Evolutionary conservation across 1,140 invertebrate genomes (phyloP).

Genomic region (Aporrectodea caliginosa): DNA sequence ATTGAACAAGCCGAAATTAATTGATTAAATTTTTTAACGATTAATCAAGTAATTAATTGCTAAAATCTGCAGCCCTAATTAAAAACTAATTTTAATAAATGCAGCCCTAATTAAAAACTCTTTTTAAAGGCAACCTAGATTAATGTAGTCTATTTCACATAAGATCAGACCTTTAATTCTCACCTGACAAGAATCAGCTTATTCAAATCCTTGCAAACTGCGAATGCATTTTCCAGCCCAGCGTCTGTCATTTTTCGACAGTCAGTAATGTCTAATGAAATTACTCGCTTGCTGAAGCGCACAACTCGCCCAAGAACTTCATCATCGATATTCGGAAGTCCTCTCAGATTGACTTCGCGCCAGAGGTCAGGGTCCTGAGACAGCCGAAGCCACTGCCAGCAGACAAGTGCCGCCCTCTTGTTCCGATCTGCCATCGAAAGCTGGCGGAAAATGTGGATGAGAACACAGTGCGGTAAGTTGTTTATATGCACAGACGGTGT

Average conservation of each 20-base stretch:
- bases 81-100: too few species aligned
- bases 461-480: not conserved
- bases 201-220: not conserved
- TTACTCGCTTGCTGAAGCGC: not conserved
- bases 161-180: too few species aligned
- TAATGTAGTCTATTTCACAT: too few species aligned
- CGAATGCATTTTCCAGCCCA: not conserved
- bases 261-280: not conserved
- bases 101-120: too few species aligned
- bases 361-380: not conserved
- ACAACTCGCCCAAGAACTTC: not conserved
- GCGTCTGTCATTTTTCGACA: not conserved
- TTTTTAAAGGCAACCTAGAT: too few species aligned
- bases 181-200: not conserved
- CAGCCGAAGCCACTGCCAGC: not conserved
- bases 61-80: too few species aligned
- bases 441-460: not conserved
- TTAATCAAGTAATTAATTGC: too few species aligned
- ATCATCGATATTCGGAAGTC: not conserved
- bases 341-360: not conserved
- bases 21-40: too few species aligned
- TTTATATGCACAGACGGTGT: not conserved
- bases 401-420: not conserved
- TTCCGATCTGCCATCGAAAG: not conserved
- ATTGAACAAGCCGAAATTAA: too few species aligned